Conservation (phyloP, 1,140 invertebrate genomes). For the Calephelis virginiensis region DNA sequence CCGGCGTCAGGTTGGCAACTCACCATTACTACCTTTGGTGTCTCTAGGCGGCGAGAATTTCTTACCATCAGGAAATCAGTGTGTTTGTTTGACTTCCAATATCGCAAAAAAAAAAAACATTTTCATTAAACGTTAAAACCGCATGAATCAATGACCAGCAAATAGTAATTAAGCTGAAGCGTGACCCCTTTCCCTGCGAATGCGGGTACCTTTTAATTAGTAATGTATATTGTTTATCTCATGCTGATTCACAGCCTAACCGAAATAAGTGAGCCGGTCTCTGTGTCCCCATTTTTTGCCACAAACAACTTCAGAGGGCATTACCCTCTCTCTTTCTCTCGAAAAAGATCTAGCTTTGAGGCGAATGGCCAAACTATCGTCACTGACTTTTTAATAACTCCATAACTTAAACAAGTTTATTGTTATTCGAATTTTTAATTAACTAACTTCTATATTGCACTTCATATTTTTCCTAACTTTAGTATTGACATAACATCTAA, state of each 20-base stretch:
- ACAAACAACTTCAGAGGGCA: conserved; percentile 74
- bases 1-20: too few relatives aligned
- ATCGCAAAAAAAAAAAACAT: too few relatives aligned
- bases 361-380: conserved; percentile 46
- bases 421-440: neutral
- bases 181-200: conserved; percentile 38
- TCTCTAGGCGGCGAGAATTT: too few relatives aligned
- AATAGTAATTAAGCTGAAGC: conserved; percentile 1
- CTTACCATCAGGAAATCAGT: too few relatives aligned
- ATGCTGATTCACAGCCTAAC: conserved; percentile 69
- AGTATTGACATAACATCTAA: too few relatives aligned
- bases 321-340: conserved; percentile 67
- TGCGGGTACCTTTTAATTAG: conserved; percentile 42
- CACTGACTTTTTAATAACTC: conserved; percentile 26
- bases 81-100: too few relatives aligned
- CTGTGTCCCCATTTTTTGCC: conserved; percentile 74
- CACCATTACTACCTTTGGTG: too few relatives aligned
- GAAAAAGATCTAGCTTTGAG: conserved; percentile 58
- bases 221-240: conserved; percentile 63
- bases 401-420: conserved; percentile 9
- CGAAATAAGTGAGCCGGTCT: conserved; percentile 71
- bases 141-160: neutral
- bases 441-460: neutral
- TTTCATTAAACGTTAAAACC: neutral
- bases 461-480: too few relatives aligned